Evolutionary conservation across 2,797 vertebrate species (phyloP), one percentile per base, ranked within the genome.

Genomic region (Melanotaenia trifasciata): DNA sequence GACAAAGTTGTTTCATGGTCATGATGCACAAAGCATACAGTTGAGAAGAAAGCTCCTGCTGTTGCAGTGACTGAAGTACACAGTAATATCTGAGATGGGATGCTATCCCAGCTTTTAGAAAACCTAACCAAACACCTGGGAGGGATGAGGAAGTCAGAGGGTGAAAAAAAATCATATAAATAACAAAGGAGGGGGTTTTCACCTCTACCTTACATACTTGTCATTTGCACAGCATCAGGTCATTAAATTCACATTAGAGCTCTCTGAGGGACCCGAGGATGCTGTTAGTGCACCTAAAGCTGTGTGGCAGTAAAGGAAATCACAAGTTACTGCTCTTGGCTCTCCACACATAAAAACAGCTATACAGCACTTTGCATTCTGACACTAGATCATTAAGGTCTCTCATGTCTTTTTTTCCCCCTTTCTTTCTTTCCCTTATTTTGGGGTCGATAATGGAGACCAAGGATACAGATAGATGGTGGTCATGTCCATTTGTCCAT

Each of bases 171-270:
- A 96, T 95, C 94, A 95, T 86, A 89, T 71, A 94, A 94, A 93
- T 90, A 20, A 20, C 3, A 92, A 92, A 61, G 50, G 72, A 95
- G 78, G 95, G 95, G 95, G 95, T 95, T 96, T 96, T 96, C 96
- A 98, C 96, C 96, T 98, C 97, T 96, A 97, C 95, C 96, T 95
- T 90, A 74, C 91, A 93, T 95, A 92, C 92, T 94, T 95, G 96
- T 96, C 96, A 96, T 97, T 95, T 94, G 95, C 96, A 94, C 95
- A 95, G 96, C 96, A 95, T 96, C 94, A 95, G 95, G 95, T 97
- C 96, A 97, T 98, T 98, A 98, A 98, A 98, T 96, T 98, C 96
- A 96, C 97, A 99, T 98, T 97, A 99, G 95, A 93, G 93, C 94
- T 94, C 96, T 96, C 95, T 88, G 92, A 95, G 96, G 96, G 96